Conservation (phyloP, 2,113 vertebrate genomes). For the Aldabrachelys gigantea region DNA sequence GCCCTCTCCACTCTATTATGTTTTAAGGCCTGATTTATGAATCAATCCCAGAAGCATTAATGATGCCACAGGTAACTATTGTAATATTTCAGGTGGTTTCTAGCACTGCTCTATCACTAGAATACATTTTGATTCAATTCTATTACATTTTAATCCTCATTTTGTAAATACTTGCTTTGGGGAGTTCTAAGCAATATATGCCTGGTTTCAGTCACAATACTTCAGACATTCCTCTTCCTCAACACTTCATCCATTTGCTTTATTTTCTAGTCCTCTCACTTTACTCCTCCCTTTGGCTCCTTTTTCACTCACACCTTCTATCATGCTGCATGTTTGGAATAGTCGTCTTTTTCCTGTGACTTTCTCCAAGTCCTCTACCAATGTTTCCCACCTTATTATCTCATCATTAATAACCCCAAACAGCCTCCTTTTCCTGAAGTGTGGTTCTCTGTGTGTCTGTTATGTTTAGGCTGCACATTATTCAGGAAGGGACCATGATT, state of each 20-base stretch:
- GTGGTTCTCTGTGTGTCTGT: background rate
- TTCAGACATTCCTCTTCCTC: background rate
- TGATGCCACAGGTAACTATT: slow-evolving; percentile 52
- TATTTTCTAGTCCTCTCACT: background rate
- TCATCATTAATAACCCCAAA: background rate
- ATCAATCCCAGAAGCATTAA: slow-evolving; percentile 54
- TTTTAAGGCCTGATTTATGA: slow-evolving; percentile 68
- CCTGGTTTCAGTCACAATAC: background rate
- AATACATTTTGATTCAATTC: slow-evolving; percentile 28
- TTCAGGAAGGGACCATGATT: background rate
- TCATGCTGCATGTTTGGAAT: background rate
- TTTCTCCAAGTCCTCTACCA: background rate
- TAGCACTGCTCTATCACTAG: slow-evolving; percentile 8
- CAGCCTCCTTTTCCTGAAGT: background rate
- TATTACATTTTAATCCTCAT: slow-evolving; percentile 24
- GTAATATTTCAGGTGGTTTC: slow-evolving; percentile 55
- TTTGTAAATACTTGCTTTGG: background rate
- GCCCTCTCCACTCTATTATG: slow-evolving; percentile 51
- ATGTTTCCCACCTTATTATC: background rate
- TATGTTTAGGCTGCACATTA: background rate
- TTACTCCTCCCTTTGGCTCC: background rate
- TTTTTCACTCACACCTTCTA: background rate
- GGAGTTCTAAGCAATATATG: background rate
- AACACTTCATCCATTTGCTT: background rate
- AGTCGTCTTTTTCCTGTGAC: background rate